Conservation (phyloP, 2,888 invertebrate species). For the Gerris lacustris region DNA sequence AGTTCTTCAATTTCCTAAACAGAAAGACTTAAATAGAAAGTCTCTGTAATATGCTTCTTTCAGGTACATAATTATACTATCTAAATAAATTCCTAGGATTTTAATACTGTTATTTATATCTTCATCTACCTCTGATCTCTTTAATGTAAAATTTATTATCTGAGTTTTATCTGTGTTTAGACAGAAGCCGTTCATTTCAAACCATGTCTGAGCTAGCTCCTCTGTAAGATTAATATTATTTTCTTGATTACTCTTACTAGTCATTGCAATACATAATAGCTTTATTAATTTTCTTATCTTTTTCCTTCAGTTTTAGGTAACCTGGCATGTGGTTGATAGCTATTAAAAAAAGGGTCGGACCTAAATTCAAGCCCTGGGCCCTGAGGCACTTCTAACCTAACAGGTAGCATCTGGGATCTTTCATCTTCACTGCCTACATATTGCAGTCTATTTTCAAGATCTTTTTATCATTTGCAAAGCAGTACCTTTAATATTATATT, state of each 20-base stretch:
- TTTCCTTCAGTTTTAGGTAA: too few relatives aligned
- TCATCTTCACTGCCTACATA: neutral
- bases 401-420: neutral
- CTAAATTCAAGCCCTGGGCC: neutral
- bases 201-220: neutral
- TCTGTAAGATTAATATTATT: neutral
- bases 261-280: neutral
- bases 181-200: neutral
- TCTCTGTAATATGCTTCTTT: neutral
- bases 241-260: neutral
- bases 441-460: neutral
- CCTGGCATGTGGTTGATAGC: too few relatives aligned
- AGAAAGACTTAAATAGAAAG: neutral
- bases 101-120: neutral
- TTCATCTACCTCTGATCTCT: neutral
- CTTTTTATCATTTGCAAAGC: neutral
- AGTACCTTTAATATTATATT: neutral
- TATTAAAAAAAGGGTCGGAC: neutral
- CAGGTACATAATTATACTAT: neutral
- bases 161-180: neutral
- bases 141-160: neutral
- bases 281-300: too few relatives aligned
- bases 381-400: neutral
- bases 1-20: neutral
- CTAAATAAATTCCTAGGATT: neutral